Base-by-base conservation (phyloP, 2,113 vertebrate species). In the Antennarius striatus region DNA sequence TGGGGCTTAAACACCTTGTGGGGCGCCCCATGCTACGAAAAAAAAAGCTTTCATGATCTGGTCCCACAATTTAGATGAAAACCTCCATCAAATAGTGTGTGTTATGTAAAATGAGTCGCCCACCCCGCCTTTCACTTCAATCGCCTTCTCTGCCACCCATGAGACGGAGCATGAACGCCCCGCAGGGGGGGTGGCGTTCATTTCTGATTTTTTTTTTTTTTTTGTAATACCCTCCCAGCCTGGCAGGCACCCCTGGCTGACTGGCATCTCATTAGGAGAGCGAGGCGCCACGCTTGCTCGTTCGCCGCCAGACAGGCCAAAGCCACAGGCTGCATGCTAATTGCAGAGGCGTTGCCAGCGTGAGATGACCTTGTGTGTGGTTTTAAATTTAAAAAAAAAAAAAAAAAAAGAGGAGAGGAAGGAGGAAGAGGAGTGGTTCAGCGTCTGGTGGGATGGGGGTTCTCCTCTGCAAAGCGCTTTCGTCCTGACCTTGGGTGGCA, bases 261-360 rank as follows among this genome's bases (percentile, higher is more conserved):
- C 86, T 84, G 86, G 86, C 86, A 84, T 83, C 81, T 91, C 90
- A 89, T 91, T 91, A 88, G 76, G 72, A 67, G 82, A 75, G 83
- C 81, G 65, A 73, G 65, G 65, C 57, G 60, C 64, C 57, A 17
- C 12, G 78, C 76, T 62, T 36, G 62, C 47, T 73, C 63, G 78
- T 63, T 81, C 47, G 14, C 73, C 62, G 61, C 82, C 87, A 91
- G 88, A 89, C 89, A 87, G 88, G 80, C 84, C 84, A 67, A 22
- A 65, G 51, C 88, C 82, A 84, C 86, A 36, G 87, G 81, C 87
- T 88, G 87, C 86, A 91, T 91, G 87, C 88, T 91, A 91, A 91
- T 91, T 87, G 80, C 59, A 36, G 79, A 88, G 84, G 87, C 81
- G 84, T 86, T 75, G 72, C 78, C 60, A 57, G 77, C 81, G 46